Base-by-base conservation (phyloP, 2,888 invertebrate genomes). In the Idaea aversata region DNA sequence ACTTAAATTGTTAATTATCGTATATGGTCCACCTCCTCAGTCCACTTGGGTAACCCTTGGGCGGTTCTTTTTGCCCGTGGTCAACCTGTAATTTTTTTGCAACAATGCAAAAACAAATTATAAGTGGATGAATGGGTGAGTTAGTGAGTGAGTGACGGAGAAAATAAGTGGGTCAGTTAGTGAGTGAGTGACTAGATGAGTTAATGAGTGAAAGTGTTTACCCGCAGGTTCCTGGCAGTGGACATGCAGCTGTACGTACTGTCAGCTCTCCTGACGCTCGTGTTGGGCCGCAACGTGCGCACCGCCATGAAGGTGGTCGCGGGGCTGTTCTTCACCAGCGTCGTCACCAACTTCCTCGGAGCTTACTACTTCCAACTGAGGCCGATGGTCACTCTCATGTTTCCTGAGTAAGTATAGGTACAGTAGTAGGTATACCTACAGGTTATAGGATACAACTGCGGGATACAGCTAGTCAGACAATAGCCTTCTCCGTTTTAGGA, bases 161-260 rank as follows among this genome's bases (percentile, higher is more conserved):
- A n/a, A n/a, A n/a, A n/a, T n/a, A n/a, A n/a, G n/a, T 6, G n/a
- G n/a, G n/a, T 16, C 1, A 15, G 5, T 25, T 1, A 25, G 25
- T 25, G 25, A 25, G 25, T 25, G 25, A 25, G n/a, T n/a, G n/a
- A n/a, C n/a, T n/a, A n/a, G n/a, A n/a, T n/a, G n/a, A 13, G 34
- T 1, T 7, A 34, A 15, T n/a, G 7, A 15, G 38, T 63, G 4
- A 15, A 16, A 6, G 15, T 47, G 34, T 38, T 35, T 10, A 16
- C 4, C 73, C 15, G 58, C 16, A 88, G 88, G 88, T 88, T 83
- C 71, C 70, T 88, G 2, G 85, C 88, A 5, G 86, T 83, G 35
- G 88, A 88, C 70, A 84, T 84, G 81, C 88, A 88, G 75, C 77
- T 88, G 61, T 82, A 86, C 75, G 13, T 82, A 1, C 63, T 85